Conservation (phyloP, 2,113 vertebrate genomes). For the Catharus fuscescens region DNA sequence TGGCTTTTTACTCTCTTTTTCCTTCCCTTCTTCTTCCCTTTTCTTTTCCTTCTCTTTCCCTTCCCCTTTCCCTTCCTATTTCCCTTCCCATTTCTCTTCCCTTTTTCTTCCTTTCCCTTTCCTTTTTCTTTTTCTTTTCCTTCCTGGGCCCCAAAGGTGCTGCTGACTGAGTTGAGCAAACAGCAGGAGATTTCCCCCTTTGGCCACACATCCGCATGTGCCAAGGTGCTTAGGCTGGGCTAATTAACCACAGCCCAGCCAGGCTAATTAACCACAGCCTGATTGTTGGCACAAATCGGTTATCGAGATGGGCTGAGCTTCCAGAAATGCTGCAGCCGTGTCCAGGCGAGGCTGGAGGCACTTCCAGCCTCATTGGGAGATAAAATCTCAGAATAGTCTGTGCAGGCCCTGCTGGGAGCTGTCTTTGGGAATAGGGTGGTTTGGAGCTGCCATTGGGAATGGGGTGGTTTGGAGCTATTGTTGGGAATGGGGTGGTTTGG, state of each 20-base stretch:
- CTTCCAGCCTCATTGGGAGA: neutral
- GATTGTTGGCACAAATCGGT: neutral
- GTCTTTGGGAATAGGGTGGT: too few relatives aligned
- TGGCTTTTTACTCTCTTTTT: neutral
- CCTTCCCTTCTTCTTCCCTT: neutral
- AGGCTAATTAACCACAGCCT: neutral
- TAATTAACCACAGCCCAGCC: neutral
- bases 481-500: too few relatives aligned
- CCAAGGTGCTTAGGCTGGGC: neutral
- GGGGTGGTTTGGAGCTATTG: too few relatives aligned
- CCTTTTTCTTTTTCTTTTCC: neutral
- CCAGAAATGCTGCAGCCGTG: accelerated
- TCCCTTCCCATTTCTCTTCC: accelerated
- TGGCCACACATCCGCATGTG: neutral
- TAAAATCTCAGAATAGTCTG: neutral
- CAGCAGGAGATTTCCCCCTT: neutral
- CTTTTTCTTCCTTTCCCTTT: too few relatives aligned
- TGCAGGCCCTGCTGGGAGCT: neutral
- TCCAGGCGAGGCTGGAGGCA: neutral
- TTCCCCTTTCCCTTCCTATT: accelerated
- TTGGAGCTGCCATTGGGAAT: too few relatives aligned
- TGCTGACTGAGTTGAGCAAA: neutral
- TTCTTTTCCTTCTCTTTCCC: too few relatives aligned
- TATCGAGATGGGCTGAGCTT: neutral
- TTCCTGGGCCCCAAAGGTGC: neutral